Conservation (phyloP, 2,797 vertebrate species). For the Saxicola maurus region DNA sequence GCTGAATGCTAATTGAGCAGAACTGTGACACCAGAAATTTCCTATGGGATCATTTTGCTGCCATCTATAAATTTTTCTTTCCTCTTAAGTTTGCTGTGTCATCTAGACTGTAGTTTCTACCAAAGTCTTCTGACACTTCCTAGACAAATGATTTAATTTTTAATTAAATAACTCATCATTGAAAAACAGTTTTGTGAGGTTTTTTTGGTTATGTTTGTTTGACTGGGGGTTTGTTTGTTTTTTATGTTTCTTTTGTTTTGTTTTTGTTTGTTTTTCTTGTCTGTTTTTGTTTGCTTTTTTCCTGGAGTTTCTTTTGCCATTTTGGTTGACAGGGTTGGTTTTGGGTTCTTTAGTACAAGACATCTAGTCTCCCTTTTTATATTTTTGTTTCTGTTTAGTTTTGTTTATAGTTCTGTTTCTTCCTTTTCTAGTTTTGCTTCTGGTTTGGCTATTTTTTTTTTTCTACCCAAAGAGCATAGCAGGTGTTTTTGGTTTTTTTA, state of each 20-base stretch:
- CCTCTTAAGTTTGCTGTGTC: not conserved
- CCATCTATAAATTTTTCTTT: not conserved
- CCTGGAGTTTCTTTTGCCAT: not conserved
- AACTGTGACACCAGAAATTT: not conserved
- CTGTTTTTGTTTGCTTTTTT: not conserved
- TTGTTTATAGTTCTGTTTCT: no score
- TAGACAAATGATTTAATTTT: rapidly evolving
- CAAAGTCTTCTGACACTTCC: not conserved
- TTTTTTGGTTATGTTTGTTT: no score
- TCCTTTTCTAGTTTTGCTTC: rapidly evolving
- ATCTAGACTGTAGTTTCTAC: not conserved
- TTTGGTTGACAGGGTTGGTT: not conserved
- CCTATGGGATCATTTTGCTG: not conserved
- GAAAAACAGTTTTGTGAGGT: not conserved
- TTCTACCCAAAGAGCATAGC: rapidly evolving
- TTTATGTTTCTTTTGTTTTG: not conserved
- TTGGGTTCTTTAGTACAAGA: not conserved
- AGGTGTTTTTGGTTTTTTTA: not conserved
- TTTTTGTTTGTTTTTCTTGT: not conserved
- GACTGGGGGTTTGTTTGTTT: rapidly evolving
- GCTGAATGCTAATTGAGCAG: not conserved
- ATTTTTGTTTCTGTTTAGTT: no score
- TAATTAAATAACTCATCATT: rapidly evolving
- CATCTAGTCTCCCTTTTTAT: rapidly evolving
- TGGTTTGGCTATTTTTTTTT: no score